A percentile compares a stretch with the other conserved stretches of the same genome.
Conservation (phyloP, 2,113 vertebrate genomes). For the Dermatemys mawii region DNA sequence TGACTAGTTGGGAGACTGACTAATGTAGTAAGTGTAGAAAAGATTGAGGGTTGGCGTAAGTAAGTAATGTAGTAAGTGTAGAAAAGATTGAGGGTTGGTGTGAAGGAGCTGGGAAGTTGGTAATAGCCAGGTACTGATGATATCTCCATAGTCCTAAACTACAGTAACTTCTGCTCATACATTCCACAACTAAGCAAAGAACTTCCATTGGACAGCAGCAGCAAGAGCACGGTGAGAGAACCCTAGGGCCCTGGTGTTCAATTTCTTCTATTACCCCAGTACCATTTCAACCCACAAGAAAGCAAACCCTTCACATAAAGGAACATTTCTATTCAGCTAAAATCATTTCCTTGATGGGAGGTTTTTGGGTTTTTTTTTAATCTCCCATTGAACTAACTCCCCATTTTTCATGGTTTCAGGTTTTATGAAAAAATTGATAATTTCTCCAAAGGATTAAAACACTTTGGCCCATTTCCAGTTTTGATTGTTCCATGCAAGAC, state of each 20-base stretch:
- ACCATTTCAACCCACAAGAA: rapidly evolving
- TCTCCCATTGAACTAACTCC: neutral
- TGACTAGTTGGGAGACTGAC: neutral
- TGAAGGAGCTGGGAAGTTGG: neutral
- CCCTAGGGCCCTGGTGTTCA: neutral
- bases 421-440: neutral
- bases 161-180: neutral
- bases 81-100: neutral
- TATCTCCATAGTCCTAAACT: neutral
- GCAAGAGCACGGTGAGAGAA: neutral
- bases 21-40: neutral
- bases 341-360: neutral
- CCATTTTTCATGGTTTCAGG: neutral
- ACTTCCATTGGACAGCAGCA: rapidly evolving
- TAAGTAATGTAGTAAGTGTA: neutral
- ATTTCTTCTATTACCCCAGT: rapidly evolving
- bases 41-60: neutral
- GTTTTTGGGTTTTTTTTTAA: neutral
- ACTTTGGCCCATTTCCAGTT: too few species aligned
- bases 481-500: rapidly evolving
- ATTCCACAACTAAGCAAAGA: neutral
- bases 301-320: neutral
- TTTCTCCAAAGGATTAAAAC: neutral
- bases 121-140: neutral
- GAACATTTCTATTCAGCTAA: neutral